Base-by-base conservation (phyloP, 1,140 invertebrate genomes). In the Papilio machaon region DNA sequence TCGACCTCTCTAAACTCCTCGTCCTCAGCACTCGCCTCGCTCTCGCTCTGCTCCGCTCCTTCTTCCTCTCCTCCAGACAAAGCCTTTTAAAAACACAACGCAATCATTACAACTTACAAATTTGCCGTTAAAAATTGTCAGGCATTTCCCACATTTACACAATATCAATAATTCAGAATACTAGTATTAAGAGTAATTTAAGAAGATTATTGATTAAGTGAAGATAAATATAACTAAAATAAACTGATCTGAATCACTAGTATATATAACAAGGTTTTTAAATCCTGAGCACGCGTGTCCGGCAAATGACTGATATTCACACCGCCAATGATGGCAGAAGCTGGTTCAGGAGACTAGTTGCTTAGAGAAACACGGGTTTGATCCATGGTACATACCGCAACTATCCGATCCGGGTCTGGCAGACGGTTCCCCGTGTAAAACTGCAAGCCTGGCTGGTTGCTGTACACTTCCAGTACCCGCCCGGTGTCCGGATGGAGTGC, bases 371-470 rank as follows among this genome's bases (percentile, higher is more conserved):
- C 9, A 9, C 9, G 9, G 58, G 9, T 6, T 10, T 52, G 15
- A 54, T 2, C 15, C 15, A 54, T 19, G 58, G 13, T 70, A 70
- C 78, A 38, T 47, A 94, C 92, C 88, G 92, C 91, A 4, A 92
- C 81, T 73, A 94, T 92, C 76, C 87, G 90, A 76, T 94, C 92
- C 1, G 95, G 95, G 86, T 96, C 92, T 0, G 97, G 97, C 4
- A 99, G 91, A 83, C 95, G 96, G 88, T 98, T 98, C 0, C 96
- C 95, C 0, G 98, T 99, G 89, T 99, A 99, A 89, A 99, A 97
- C 89, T 99, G 98, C 80, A 99, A 95, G 8, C 98, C 98, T 0
- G 98, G 98, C 89, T 99, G 98, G 91, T 98, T 97, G 13, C 97
- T 97, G 81, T 96, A 96, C 0, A 99, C 95, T 88, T 98, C 97